These are phyloP conservation scores for Anolis sagrei DNA, from an alignment of 2,113 vertebrate species.

Conservation along the genomic window DNA sequence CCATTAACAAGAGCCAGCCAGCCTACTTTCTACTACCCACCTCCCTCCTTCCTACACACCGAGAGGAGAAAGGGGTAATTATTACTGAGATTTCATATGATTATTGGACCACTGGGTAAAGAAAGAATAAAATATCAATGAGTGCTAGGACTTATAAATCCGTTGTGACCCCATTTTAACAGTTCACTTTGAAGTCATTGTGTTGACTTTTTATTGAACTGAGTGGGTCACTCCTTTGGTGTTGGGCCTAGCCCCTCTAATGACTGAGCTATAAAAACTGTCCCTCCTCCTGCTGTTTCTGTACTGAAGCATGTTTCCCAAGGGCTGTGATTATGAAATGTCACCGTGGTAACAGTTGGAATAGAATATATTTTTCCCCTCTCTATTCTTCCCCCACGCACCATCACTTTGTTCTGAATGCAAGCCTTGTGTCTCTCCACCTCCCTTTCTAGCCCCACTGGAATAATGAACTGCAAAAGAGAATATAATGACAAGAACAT, in stretches of 20 bases:
- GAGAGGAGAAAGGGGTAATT: slow-evolving; percentile 45
- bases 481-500: slow-evolving; percentile 31
- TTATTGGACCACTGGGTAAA: slow-evolving; percentile 43
- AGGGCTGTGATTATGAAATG: slow-evolving; percentile 77
- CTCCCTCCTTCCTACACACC: slow-evolving; percentile 38
- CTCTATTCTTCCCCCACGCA: slow-evolving; percentile 47
- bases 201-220: not conserved
- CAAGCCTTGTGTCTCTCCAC: slow-evolving; percentile 48
- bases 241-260: slow-evolving; percentile 25
- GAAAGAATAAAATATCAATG: not conserved
- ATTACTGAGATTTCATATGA: slow-evolving; percentile 52
- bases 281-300: slow-evolving; percentile 63
- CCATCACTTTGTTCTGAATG: slow-evolving; percentile 17
- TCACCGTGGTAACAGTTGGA: slow-evolving; percentile 81
- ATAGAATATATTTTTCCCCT: slow-evolving; percentile 62
- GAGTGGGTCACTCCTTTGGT: slow-evolving; percentile 27
- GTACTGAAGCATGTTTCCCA: slow-evolving; percentile 55
- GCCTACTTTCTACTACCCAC: not conserved
- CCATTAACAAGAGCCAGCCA: slow-evolving; percentile 25
- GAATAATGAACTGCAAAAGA: slow-evolving; percentile 39
- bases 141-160: slow-evolving; percentile 23
- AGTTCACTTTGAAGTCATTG: not conserved
- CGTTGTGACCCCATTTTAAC: not conserved
- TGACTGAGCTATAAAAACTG: slow-evolving; percentile 45
- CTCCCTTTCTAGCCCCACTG: slow-evolving; percentile 25